A percentile compares a stretch with the other conserved stretches of the same genome.
Conservation (phyloP, 2,888 invertebrate genomes). For the Lithophane leautieri region DNA sequence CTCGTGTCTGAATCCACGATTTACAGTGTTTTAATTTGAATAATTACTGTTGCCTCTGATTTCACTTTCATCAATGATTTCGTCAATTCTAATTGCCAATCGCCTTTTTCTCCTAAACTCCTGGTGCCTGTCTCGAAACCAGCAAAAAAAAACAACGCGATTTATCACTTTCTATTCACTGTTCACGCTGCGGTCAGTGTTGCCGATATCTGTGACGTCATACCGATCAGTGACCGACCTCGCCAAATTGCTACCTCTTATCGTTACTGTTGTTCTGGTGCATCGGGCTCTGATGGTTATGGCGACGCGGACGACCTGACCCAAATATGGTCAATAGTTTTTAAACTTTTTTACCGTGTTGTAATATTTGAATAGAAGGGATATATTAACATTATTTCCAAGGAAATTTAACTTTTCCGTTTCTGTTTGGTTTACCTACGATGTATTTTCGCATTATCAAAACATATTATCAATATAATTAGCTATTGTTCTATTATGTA, state of each 20-base stretch:
- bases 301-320: slow-evolving; percentile 10
- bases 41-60: neutral
- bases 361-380: neutral
- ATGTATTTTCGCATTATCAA: too few relatives aligned
- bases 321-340: too few relatives aligned
- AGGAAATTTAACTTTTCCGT: neutral
- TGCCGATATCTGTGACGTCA: slow-evolving; percentile 47
- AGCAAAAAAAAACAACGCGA: slow-evolving; percentile 24
- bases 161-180: slow-evolving; percentile 24
- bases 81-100: slow-evolving; percentile 3
- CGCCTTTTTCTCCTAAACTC: slow-evolving; percentile 24
- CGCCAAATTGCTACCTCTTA: slow-evolving; percentile 49
- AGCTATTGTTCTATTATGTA: too few relatives aligned
- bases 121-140: slow-evolving; percentile 13
- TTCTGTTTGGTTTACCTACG: neutral
- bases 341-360: too few relatives aligned
- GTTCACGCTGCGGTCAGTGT: slow-evolving; percentile 18
- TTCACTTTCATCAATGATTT: neutral
- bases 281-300: slow-evolving; percentile 27
- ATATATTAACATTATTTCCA: neutral
- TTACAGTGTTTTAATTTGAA: neutral
- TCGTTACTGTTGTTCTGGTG: slow-evolving; percentile 48
- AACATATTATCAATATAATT: too few relatives aligned
- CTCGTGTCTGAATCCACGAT: neutral
- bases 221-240: slow-evolving; percentile 41